These are phyloP conservation scores for Drosophila merina DNA, from an alignment of 2,888 invertebrate species.

Conservation along the genomic window DNA sequence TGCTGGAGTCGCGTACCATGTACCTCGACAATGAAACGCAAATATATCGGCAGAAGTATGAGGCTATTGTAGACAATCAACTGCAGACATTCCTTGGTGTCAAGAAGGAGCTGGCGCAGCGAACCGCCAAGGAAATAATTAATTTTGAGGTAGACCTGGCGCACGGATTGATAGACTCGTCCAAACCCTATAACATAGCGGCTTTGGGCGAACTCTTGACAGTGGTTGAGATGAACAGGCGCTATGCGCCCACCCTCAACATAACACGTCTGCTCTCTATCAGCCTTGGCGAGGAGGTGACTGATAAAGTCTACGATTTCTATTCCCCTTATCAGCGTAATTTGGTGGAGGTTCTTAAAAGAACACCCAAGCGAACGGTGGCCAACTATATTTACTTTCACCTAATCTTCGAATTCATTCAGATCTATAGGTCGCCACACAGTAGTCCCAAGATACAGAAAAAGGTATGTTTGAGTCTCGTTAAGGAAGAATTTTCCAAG, in stretches of 20 bases:
- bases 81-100: slow-evolving; percentile 64
- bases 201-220: slow-evolving; percentile 52
- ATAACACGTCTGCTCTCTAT: slow-evolving; percentile 67
- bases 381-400: slow-evolving; percentile 81
- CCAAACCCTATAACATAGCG: slow-evolving; percentile 46
- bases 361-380: slow-evolving; percentile 59
- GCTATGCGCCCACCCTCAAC: slow-evolving; percentile 66
- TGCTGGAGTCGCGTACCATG: slow-evolving; percentile 59
- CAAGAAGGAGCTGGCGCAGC: slow-evolving; percentile 37
- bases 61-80: slow-evolving; percentile 26
- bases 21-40: slow-evolving; percentile 54
- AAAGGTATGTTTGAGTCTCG: slow-evolving; percentile 58
- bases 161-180: slow-evolving; percentile 62
- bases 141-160: slow-evolving; percentile 78
- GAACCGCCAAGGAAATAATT: slow-evolving; percentile 69
- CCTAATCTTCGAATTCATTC: slow-evolving; percentile 68
- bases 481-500: slow-evolving; percentile 74
- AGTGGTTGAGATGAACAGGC: slow-evolving; percentile 55
- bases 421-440: slow-evolving; percentile 36
- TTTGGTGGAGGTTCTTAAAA: slow-evolving; percentile 53
- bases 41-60: slow-evolving; percentile 28
- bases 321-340: slow-evolving; percentile 67
- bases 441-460: slow-evolving; percentile 40
- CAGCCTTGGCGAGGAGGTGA: slow-evolving; percentile 59
- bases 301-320: slow-evolving; percentile 65